Evolutionary conservation across 2,113 vertebrate genomes (phyloP).

Genomic region (Paraplagusia blochii): DNA sequence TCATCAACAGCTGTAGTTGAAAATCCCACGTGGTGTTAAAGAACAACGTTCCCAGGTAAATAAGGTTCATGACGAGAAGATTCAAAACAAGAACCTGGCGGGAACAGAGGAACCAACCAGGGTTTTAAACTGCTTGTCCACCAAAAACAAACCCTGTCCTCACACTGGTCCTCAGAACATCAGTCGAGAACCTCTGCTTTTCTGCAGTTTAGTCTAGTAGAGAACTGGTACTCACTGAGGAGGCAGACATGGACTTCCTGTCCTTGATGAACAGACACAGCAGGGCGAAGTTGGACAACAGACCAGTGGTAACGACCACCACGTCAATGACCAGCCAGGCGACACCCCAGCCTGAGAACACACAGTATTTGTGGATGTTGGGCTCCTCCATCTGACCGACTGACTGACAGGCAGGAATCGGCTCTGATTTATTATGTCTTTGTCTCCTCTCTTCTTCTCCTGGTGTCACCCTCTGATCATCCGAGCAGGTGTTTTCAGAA

Average conservation of each 20-base stretch:
- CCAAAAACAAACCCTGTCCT: too few relatives aligned
- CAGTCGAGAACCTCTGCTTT: too few relatives aligned
- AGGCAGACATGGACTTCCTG: slow-evolving; percentile 32
- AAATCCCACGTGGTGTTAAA: too few relatives aligned
- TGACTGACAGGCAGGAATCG: neutral
- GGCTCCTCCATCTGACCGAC: too few relatives aligned
- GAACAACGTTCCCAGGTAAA: slow-evolving; percentile 28
- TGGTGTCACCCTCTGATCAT: neutral
- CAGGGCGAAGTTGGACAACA: slow-evolving; percentile 18
- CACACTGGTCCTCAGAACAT: too few relatives aligned
- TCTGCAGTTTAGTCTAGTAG: too few relatives aligned
- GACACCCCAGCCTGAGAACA: rapidly evolving
- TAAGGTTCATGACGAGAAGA: slow-evolving; percentile 34
- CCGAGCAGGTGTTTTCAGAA: neutral
- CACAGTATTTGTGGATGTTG: neutral
- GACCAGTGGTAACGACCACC: slow-evolving; percentile 8
- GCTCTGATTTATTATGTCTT: neutral
- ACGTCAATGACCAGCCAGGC: neutral
- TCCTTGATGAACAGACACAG: slow-evolving; percentile 37
- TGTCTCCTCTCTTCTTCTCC: neutral
- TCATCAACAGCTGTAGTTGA: too few relatives aligned
- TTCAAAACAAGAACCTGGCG: slow-evolving; percentile 50
- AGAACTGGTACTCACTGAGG: slow-evolving; percentile 15
- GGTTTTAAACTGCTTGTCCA: too few relatives aligned
- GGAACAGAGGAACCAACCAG: neutral